A percentile compares a stretch with the other conserved stretches of the same genome.
phyloP scores from a whole-genome alignment of 2,797 vertebrate species.

The Hippoglossus hippoglossus region DNA sequence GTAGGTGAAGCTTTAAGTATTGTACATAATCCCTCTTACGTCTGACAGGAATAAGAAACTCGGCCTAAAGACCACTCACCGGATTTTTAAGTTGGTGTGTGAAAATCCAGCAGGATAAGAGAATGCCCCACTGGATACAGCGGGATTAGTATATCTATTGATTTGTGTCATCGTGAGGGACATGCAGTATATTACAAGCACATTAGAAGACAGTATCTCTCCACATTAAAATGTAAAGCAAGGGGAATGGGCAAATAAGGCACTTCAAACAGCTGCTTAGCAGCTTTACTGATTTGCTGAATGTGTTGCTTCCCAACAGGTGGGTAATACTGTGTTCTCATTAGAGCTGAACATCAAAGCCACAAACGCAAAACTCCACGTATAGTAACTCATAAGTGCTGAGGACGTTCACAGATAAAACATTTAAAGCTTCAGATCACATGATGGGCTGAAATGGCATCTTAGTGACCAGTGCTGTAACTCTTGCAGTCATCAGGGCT shows the following conservation, averaged over 20 bases:
- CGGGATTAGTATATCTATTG: slow-evolving; percentile 85
- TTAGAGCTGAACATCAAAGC: slow-evolving; percentile 70
- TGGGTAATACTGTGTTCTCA: slow-evolving; percentile 65
- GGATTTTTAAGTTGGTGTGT: slow-evolving; percentile 80
- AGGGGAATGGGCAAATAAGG: slow-evolving; percentile 21
- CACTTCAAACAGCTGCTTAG: slow-evolving; percentile 70
- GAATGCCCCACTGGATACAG: slow-evolving; percentile 78
- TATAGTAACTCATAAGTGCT: slow-evolving; percentile 5
- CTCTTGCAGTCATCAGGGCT: slow-evolving; percentile 43
- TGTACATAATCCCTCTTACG: slow-evolving; percentile 77
- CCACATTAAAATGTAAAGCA: slow-evolving; percentile 70
- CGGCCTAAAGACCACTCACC: slow-evolving; percentile 77
- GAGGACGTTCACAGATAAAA: neutral
- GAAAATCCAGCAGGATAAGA: slow-evolving; percentile 82
- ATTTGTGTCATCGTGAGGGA: slow-evolving; percentile 82
- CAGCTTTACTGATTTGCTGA: slow-evolving; percentile 70
- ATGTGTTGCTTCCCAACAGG: slow-evolving; percentile 69
- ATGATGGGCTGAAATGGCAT: slow-evolving; percentile 1
- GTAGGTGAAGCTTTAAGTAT: slow-evolving; percentile 75
- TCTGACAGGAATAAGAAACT: slow-evolving; percentile 80
- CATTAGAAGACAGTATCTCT: slow-evolving; percentile 78
- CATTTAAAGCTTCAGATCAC: slow-evolving; percentile 22
- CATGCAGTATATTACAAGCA: slow-evolving; percentile 80
- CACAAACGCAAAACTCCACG: slow-evolving; percentile 20
- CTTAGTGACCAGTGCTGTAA: slow-evolving; percentile 33